phyloP scores from a whole-genome alignment of 2,797 vertebrate genomes.

The Pangasius macronema region DNA sequence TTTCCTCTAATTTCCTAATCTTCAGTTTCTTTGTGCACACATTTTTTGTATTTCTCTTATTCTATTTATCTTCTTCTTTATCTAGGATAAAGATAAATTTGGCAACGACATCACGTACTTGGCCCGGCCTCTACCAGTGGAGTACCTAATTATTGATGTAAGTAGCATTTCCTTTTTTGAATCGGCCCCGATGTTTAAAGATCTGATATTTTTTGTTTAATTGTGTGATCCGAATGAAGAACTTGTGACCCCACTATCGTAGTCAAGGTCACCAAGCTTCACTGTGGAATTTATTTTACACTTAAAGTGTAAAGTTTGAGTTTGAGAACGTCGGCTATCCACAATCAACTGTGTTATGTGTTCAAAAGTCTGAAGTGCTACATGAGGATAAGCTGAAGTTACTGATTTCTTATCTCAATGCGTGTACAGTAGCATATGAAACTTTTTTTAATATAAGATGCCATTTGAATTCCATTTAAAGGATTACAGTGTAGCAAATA shows the following conservation, averaged over 20 bases:
- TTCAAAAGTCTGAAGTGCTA: neutral
- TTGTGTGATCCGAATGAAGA: neutral
- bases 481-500: neutral
- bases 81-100: slow-evolving; percentile 95
- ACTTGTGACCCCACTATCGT: neutral
- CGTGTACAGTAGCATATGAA: neutral
- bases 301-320: neutral
- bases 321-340: neutral
- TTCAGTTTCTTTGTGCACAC: neutral
- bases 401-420: neutral
- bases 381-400: neutral
- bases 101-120: slow-evolving; percentile 97
- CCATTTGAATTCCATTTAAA: neutral
- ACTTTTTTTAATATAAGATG: neutral
- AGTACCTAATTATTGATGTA: slow-evolving; percentile 97
- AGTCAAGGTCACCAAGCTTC: neutral
- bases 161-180: slow-evolving; percentile 68
- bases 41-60: neutral
- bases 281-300: neutral
- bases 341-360: no score
- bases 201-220: neutral
- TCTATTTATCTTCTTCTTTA: neutral
- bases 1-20: neutral
- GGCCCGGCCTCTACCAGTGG: slow-evolving; percentile 93
- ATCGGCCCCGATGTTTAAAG: neutral